Evolutionary conservation across 2,113 vertebrate species (phyloP).

Genomic region (Eira barbara): DNA sequence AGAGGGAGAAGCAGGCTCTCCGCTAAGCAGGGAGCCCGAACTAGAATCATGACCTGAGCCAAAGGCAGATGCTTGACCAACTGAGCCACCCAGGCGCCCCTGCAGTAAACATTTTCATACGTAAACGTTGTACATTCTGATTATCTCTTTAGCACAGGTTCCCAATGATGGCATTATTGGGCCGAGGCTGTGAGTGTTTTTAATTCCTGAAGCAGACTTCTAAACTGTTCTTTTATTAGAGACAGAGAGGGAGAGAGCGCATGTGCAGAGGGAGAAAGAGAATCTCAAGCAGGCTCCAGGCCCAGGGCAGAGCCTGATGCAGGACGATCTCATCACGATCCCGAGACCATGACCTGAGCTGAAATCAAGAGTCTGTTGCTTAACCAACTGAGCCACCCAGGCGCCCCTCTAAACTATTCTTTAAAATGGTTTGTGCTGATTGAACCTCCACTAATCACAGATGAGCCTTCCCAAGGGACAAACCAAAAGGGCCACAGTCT

Average conservation of each 20-base stretch:
- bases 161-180: neutral
- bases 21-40: no score
- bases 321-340: neutral
- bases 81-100: neutral
- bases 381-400: neutral
- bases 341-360: neutral
- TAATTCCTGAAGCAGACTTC: neutral
- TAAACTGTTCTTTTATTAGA: neutral
- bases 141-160: neutral
- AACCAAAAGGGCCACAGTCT: no score
- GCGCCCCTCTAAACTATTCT: neutral
- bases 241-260: neutral
- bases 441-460: neutral
- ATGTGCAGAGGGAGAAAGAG: neutral
- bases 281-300: neutral
- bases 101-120: neutral
- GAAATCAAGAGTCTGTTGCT: neutral
- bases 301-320: neutral
- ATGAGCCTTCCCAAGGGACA: neutral
- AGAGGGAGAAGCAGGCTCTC: neutral
- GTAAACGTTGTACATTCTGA: neutral
- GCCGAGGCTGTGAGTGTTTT: neutral
- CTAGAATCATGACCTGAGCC: neutral
- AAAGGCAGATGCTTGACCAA: neutral
- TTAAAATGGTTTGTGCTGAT: neutral